A percentile compares a stretch with the other conserved stretches of the same genome.
Evolutionary conservation across 2,797 vertebrate genomes (phyloP).

Genomic region (Botia almorhae): DNA sequence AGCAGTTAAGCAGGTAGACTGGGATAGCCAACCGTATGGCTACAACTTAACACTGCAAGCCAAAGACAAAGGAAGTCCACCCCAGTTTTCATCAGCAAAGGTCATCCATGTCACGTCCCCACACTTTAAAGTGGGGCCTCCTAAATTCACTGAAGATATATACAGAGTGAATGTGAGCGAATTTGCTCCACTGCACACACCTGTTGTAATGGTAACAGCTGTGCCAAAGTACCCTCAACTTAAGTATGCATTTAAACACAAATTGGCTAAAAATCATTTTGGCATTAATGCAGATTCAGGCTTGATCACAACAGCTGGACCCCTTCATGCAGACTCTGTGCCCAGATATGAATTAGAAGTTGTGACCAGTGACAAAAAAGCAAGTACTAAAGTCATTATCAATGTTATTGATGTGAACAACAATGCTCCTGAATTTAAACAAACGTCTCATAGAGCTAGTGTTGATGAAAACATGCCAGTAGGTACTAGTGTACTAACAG

Average conservation of each 20-base stretch:
- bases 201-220: conserved; percentile 90
- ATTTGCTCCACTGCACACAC: conserved; percentile 90
- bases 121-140: conserved; percentile 86
- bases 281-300: conserved; percentile 89
- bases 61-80: conserved; percentile 94
- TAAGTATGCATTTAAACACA: conserved; percentile 88
- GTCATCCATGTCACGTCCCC: conserved; percentile 88
- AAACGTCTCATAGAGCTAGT: conserved; percentile 89
- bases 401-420: conserved; percentile 90
- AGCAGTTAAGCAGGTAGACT: conserved; percentile 84
- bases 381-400: conserved; percentile 86
- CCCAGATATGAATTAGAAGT: conserved; percentile 89
- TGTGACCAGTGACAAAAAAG: conserved; percentile 86
- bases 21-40: conserved; percentile 91
- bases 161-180: conserved; percentile 94
- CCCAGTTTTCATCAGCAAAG: conserved; percentile 91
- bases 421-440: conserved; percentile 91
- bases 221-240: conserved; percentile 85
- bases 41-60: conserved; percentile 97
- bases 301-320: conserved; percentile 88
- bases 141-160: conserved; percentile 86
- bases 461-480: conserved; percentile 90
- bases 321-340: conserved; percentile 81
- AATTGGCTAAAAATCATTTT: conserved; percentile 82
- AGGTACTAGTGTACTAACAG: conserved; percentile 86